phyloP scores from a whole-genome alignment of 1,140 invertebrate genomes.

The Onthophagus taurus region DNA sequence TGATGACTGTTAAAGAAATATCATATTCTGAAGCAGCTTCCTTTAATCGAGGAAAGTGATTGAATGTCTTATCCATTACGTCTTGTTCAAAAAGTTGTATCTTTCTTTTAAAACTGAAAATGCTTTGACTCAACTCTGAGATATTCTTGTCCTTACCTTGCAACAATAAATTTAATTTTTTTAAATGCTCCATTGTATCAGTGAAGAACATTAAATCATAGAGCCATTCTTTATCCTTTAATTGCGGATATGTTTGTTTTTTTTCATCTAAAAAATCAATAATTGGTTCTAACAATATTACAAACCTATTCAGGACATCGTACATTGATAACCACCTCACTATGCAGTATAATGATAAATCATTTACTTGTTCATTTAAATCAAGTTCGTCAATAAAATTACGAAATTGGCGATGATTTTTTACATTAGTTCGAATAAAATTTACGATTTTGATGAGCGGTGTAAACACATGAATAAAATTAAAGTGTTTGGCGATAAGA shows the following conservation, averaged over 20 bases:
- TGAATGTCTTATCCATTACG: slow-evolving; percentile 16
- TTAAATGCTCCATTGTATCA: slow-evolving; percentile 22
- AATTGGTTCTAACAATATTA: slow-evolving; percentile 21
- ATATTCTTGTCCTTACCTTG: slow-evolving; percentile 18
- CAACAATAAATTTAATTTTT: slow-evolving; percentile 22
- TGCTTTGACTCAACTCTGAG: slow-evolving; percentile 16
- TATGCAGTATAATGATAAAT: slow-evolving; percentile 23
- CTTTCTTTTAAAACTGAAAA: slow-evolving; percentile 18
- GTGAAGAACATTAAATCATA: slow-evolving; percentile 21
- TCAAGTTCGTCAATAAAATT: slow-evolving; percentile 21
- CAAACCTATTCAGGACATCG: slow-evolving; percentile 23
- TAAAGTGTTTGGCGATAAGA: slow-evolving; percentile 20
- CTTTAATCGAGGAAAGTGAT: slow-evolving; percentile 20
- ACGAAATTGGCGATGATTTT: slow-evolving; percentile 18
- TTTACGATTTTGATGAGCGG: slow-evolving; percentile 13
- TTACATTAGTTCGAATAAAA: slow-evolving; percentile 14
- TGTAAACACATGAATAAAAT: slow-evolving; percentile 19
- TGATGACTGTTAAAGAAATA: slow-evolving; percentile 26
- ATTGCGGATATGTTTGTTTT: slow-evolving; percentile 13
- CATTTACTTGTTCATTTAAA: slow-evolving; percentile 18
- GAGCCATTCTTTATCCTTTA: slow-evolving; percentile 20
- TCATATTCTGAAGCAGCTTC: slow-evolving; percentile 20
- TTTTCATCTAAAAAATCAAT: slow-evolving; percentile 17
- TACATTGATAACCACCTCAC: slow-evolving; percentile 22
- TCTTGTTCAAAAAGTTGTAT: slow-evolving; percentile 17